Evolutionary conservation across 2,113 vertebrate species (phyloP).

Genomic region (Colossoma macropomum): DNA sequence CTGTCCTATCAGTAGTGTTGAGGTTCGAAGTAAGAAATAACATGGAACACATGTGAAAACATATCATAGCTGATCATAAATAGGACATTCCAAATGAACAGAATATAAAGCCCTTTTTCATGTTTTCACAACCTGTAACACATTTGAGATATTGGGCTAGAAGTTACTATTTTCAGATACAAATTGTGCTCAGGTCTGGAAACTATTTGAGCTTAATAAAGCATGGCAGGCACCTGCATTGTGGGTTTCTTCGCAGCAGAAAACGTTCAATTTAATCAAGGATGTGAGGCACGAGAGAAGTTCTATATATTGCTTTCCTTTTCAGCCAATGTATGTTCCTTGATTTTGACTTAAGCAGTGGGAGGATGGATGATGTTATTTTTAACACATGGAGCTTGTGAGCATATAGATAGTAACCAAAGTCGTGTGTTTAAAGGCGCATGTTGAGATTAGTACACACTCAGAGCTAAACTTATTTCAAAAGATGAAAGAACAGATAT

Average conservation of each 20-base stretch:
- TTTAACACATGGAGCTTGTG: neutral
- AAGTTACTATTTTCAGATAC: slow-evolving; percentile 46
- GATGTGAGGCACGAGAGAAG: neutral
- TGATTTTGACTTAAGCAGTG: slow-evolving; percentile 10
- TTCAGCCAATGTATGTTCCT: neutral
- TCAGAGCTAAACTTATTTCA: neutral
- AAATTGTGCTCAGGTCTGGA: slow-evolving; percentile 50
- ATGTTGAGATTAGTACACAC: slow-evolving; percentile 6
- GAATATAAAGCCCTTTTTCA: slow-evolving; percentile 39
- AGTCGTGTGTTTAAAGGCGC: neutral
- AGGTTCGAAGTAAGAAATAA: slow-evolving; percentile 27
- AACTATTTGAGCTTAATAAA: slow-evolving; percentile 54
- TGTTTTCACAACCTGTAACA: slow-evolving; percentile 54
- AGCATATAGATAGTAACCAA: slow-evolving; percentile 19
- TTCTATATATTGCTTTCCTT: slow-evolving; percentile 13
- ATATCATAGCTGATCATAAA: slow-evolving; percentile 45
- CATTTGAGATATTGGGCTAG: slow-evolving; percentile 50
- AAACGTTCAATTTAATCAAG: slow-evolving; percentile 42
- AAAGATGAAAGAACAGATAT: neutral
- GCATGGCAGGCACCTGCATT: slow-evolving; percentile 49
- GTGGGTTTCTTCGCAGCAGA: slow-evolving; percentile 12
- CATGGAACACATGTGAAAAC: slow-evolving; percentile 46
- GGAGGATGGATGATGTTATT: neutral
- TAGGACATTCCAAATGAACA: slow-evolving; percentile 31
- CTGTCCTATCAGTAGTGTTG: neutral